Percentiles rank a stretch among this genome's conserved stretches.
phyloP scores from a whole-genome alignment of 2,797 vertebrate genomes.

The Rachycentron canadum region DNA sequence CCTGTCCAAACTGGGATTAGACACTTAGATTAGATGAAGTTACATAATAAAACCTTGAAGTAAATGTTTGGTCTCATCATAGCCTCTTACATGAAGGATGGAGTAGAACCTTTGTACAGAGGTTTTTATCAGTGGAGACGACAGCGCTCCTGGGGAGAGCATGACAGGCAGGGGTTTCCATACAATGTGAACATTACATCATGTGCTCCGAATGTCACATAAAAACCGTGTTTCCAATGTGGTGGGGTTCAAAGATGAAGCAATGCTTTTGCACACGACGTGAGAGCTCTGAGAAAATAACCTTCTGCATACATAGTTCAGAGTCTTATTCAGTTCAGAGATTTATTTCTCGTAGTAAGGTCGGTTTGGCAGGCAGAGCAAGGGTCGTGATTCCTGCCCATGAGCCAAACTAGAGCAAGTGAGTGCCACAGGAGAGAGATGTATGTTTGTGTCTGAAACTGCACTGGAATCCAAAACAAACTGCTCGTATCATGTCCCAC shows the following conservation, averaged over 20 bases:
- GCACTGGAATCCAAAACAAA: slow-evolving; percentile 53
- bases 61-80: slow-evolving; percentile 25
- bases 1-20: too few relatives aligned
- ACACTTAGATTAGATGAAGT: too few relatives aligned
- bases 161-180: slow-evolving; percentile 48
- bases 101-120: too few relatives aligned
- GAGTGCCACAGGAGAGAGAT: slow-evolving; percentile 28
- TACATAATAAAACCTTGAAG: not conserved
- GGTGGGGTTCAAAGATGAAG: slow-evolving; percentile 25
- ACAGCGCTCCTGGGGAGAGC: slow-evolving; percentile 28
- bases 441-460: slow-evolving; percentile 44
- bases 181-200: too few relatives aligned
- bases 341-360: slow-evolving; percentile 56
- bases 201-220: too few relatives aligned
- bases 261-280: slow-evolving; percentile 3
- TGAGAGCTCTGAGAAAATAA: slow-evolving; percentile 53
- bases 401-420: slow-evolving; percentile 29
- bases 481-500: slow-evolving; percentile 19
- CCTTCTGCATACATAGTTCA: slow-evolving; percentile 14
- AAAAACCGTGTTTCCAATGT: slow-evolving; percentile 24
- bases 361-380: slow-evolving; percentile 50
- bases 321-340: slow-evolving; percentile 17
- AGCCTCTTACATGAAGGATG: not conserved
- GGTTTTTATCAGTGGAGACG: slow-evolving; percentile 41
- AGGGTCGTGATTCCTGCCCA: slow-evolving; percentile 48